Conservation (phyloP, 2,113 vertebrate species). For the Pteronura brasiliensis region DNA sequence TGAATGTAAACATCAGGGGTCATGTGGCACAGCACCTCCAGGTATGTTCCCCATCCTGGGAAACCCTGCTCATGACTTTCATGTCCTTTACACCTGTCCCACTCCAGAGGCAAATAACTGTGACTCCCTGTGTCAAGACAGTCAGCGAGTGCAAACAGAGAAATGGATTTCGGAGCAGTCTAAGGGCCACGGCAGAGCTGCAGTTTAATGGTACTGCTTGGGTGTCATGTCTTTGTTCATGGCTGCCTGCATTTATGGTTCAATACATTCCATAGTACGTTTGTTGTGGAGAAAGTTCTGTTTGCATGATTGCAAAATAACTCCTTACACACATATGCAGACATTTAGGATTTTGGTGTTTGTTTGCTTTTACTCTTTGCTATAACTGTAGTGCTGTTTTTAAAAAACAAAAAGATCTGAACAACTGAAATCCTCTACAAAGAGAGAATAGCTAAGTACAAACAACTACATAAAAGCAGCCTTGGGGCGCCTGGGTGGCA, state of each 20-base stretch:
- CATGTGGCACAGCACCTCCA: background rate
- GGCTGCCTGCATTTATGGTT: background rate
- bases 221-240: too few species aligned
- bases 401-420: background rate
- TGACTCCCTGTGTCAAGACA: background rate
- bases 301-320: background rate
- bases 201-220: rapidly evolving
- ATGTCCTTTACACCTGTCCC: background rate
- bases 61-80: rapidly evolving
- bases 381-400: background rate
- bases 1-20: rapidly evolving
- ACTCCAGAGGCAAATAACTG: background rate
- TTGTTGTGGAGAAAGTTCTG: background rate
- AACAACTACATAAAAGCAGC: background rate
- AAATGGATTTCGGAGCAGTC: background rate
- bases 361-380: background rate
- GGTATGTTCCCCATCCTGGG: background rate
- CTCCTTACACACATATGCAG: rapidly evolving
- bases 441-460: background rate
- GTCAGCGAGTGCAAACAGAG: background rate
- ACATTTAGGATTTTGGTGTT: rapidly evolving
- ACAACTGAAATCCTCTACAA: background rate
- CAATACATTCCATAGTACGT: background rate
- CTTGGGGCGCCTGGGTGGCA: background rate
- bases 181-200: background rate